A percentile compares a stretch with the other conserved stretches of the same genome.
These are phyloP conservation scores for Sphaeramia orbicularis DNA, from an alignment of 2,797 vertebrate species.

Conservation along the genomic window DNA sequence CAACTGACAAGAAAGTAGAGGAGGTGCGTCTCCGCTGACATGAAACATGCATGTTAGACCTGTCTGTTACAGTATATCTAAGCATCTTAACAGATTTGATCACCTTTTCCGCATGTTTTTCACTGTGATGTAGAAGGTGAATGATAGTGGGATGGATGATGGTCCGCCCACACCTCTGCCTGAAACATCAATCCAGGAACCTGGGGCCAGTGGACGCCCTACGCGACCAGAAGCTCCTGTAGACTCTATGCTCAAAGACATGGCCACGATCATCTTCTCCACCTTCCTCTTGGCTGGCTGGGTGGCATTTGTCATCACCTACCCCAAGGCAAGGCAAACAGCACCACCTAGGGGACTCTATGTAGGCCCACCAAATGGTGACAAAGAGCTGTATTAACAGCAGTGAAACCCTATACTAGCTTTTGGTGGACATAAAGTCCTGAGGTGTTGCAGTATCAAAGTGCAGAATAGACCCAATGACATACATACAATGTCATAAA, in stretches of 20 bases:
- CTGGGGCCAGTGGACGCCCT: constrained; percentile 52
- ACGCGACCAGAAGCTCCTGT: constrained; percentile 88
- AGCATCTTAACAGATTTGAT: neutral
- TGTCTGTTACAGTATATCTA: neutral
- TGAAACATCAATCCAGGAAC: constrained; percentile 86
- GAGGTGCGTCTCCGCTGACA: constrained; percentile 67
- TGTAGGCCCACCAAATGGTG: neutral
- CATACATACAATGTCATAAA: too few species aligned
- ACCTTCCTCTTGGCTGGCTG: constrained; percentile 97
- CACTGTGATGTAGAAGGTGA: constrained; percentile 78
- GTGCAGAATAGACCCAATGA: too few species aligned
- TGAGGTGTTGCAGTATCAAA: neutral
- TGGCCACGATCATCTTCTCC: constrained; percentile 97
- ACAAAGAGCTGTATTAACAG: neutral
- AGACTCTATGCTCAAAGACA: constrained; percentile 96
- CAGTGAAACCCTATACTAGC: neutral
- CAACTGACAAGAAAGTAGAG: constrained; percentile 88
- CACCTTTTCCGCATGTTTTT: neutral
- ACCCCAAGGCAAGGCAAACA: constrained; percentile 89
- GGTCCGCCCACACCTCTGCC: constrained; percentile 79
- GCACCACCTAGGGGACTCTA: constrained; percentile 33
- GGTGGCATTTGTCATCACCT: constrained; percentile 96
- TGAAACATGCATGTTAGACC: neutral
- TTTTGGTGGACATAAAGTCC: neutral
- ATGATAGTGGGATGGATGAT: constrained; percentile 87